A percentile compares a stretch with the other conserved stretches of the same genome.
These are phyloP conservation scores for Trematocara unimaculatum DNA, from an alignment of 2,113 vertebrate species.

Conservation along the genomic window DNA sequence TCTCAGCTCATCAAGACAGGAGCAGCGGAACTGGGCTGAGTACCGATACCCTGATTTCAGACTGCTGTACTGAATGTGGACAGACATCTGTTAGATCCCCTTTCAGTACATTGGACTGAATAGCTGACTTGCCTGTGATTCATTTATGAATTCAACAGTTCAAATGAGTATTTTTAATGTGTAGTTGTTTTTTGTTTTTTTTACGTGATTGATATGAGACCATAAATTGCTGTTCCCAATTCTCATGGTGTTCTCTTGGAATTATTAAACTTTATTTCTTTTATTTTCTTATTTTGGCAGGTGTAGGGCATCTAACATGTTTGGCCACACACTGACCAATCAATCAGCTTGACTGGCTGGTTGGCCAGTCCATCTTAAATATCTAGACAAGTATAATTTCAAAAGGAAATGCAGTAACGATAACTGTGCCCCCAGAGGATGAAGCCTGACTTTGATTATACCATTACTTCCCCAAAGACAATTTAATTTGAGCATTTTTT, in stretches of 20 bases:
- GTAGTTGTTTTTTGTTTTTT: neutral
- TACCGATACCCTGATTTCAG: neutral
- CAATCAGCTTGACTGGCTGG: neutral
- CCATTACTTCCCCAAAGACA: neutral
- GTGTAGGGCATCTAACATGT: neutral
- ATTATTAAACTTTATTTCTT: neutral
- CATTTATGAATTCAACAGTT: neutral
- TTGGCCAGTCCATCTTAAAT: neutral
- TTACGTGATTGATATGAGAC: neutral
- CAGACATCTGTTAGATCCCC: neutral
- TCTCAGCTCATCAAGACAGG: conserved; percentile 35
- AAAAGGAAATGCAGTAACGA: neutral
- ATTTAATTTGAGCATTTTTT: neutral
- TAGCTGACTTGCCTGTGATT: neutral
- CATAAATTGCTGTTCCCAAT: neutral
- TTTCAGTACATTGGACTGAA: neutral
- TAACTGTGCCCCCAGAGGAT: neutral
- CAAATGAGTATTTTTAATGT: neutral
- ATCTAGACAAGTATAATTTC: neutral
- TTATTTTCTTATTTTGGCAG: neutral
- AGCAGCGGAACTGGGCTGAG: neutral
- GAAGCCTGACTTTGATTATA: neutral
- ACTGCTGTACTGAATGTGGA: conserved; percentile 10
- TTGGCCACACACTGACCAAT: neutral
- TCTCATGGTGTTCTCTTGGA: neutral